Evolutionary conservation across 92 coral and sea anemone genomes (phyloP).

Genomic region (Zoanthus solanderi): DNA sequence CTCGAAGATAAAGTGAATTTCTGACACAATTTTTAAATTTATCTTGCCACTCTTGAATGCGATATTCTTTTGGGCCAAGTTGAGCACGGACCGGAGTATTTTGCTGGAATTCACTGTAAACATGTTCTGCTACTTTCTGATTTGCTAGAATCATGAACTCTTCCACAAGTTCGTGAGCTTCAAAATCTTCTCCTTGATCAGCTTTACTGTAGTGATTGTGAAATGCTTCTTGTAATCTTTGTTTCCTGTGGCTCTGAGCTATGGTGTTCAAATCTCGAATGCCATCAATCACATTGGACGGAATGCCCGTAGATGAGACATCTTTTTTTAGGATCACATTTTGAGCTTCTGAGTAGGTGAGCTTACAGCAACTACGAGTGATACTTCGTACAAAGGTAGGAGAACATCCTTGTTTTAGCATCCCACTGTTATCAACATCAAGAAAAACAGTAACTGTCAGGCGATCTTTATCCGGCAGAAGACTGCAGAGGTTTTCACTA

Average conservation of each 20-base stretch:
- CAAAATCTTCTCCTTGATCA: slow-evolving; percentile 53
- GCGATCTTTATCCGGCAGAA: slow-evolving; percentile 74
- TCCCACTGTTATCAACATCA: slow-evolving; percentile 64
- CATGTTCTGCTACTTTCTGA: slow-evolving; percentile 66
- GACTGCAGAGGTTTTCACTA: slow-evolving; percentile 81
- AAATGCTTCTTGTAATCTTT: slow-evolving; percentile 77
- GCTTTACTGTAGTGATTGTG: slow-evolving; percentile 66
- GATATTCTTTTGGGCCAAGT: slow-evolving; percentile 80
- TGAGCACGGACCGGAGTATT: slow-evolving; percentile 80
- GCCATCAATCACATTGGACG: slow-evolving; percentile 30
- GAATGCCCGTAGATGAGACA: neutral
- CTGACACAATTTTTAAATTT: slow-evolving; percentile 61
- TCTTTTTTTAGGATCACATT: slow-evolving; percentile 50
- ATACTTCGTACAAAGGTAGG: slow-evolving; percentile 69
- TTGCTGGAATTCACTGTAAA: slow-evolving; percentile 43
- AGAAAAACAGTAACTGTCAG: slow-evolving; percentile 77
- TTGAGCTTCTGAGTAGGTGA: slow-evolving; percentile 83
- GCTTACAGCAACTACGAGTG: slow-evolving; percentile 71
- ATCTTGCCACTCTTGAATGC: slow-evolving; percentile 78
- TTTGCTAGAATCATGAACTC: slow-evolving; percentile 95
- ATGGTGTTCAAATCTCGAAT: slow-evolving; percentile 59
- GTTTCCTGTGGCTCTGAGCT: slow-evolving; percentile 65
- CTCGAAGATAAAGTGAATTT: slow-evolving; percentile 52
- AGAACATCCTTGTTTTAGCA: slow-evolving; percentile 7
- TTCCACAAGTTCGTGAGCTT: slow-evolving; percentile 92